These are phyloP conservation scores for Tetramorium parvispinum DNA, from an alignment of 1,140 invertebrate species.

Conservation along the genomic window DNA sequence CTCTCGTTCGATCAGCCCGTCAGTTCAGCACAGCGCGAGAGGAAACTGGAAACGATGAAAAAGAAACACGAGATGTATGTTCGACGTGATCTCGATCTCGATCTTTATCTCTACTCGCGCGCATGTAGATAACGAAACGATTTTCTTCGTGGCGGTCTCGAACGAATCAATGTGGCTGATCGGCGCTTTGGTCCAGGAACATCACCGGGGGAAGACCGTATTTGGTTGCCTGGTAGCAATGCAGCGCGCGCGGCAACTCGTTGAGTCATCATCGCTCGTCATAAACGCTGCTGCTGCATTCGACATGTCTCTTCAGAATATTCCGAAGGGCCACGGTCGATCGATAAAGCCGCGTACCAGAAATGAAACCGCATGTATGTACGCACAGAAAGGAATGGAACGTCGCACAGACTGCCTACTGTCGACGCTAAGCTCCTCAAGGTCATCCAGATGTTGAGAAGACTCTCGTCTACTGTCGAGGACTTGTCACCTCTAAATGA, in stretches of 20 bases:
- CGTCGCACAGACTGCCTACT: constrained; percentile 13
- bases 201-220: constrained; percentile 41
- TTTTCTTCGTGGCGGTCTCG: constrained; percentile 10
- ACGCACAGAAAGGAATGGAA: constrained; percentile 17
- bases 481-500: constrained; percentile 25
- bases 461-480: constrained; percentile 11
- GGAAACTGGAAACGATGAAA: constrained; percentile 15
- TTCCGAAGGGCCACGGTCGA: constrained; percentile 37
- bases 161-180: constrained; percentile 37
- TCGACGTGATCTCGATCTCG: constrained; percentile 16
- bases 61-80: neutral
- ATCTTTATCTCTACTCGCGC: neutral
- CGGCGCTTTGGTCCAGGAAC: constrained; percentile 35
- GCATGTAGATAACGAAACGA: constrained; percentile 37
- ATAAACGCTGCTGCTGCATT: constrained; percentile 44
- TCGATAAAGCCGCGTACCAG: constrained; percentile 42
- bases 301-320: constrained; percentile 10
- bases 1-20: neutral
- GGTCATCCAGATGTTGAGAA: constrained; percentile 41
- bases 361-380: constrained; percentile 29
- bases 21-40: neutral
- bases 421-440: constrained; percentile 24
- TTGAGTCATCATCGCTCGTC: constrained; percentile 60
- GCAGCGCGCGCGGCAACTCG: constrained; percentile 22
- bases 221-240: constrained; percentile 51